Percentiles rank a stretch among this genome's conserved stretches.
phyloP scores from a whole-genome alignment of 2,113 vertebrate genomes.

The Tympanuchus pallidicinctus region DNA sequence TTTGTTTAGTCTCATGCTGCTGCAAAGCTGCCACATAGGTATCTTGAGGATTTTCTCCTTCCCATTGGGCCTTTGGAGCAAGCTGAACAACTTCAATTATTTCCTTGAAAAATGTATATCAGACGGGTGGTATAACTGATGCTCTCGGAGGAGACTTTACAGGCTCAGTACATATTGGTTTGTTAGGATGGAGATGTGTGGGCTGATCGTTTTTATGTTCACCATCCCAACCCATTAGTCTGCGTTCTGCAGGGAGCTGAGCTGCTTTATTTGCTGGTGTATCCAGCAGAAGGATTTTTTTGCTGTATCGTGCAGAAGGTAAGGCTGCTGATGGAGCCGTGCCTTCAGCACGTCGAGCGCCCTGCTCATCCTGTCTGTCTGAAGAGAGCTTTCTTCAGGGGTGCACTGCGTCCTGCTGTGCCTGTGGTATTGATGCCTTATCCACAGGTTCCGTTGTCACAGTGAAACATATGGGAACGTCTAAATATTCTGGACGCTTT shows the following conservation, averaged over 20 bases:
- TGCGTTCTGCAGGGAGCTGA: not conserved
- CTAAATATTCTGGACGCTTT: not conserved
- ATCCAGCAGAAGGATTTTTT: too few relatives aligned
- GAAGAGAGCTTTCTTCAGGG: not conserved
- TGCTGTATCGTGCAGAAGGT: not conserved
- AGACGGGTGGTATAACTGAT: not conserved
- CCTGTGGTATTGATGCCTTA: not conserved
- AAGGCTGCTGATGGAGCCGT: not conserved
- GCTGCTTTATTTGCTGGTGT: not conserved
- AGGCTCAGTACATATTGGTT: slow-evolving; percentile 1
- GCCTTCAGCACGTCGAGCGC: not conserved
- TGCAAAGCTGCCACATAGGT: slow-evolving; percentile 33
- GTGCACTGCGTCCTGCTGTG: not conserved
- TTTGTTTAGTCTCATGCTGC: slow-evolving; percentile 63
- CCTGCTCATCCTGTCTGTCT: not conserved
- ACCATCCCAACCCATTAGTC: not conserved
- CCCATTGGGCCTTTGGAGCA: not conserved
- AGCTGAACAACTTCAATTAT: slow-evolving; percentile 40
- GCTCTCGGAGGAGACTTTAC: slow-evolving; percentile 45
- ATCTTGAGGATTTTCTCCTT: slow-evolving; percentile 37
- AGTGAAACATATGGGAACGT: not conserved
- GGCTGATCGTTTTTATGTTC: not conserved
- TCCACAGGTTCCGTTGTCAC: not conserved
- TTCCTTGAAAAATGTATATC: slow-evolving; percentile 48
- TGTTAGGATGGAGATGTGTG: not conserved